A percentile compares a stretch with the other conserved stretches of the same genome.
Evolutionary conservation across 2,113 vertebrate species (phyloP).

Genomic region (Mustela lutreola): DNA sequence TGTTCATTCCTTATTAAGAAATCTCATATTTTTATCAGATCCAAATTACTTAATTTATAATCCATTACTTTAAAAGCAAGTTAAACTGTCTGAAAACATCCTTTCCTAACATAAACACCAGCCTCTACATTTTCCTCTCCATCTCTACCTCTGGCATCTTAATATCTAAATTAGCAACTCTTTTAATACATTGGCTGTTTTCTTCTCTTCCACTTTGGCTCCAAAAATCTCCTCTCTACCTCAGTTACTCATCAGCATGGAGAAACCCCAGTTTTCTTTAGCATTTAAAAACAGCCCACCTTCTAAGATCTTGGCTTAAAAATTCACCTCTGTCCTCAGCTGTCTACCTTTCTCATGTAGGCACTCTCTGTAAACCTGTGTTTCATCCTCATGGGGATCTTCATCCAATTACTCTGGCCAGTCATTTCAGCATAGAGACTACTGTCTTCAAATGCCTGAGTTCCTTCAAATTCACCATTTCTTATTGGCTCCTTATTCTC

Average conservation of each 20-base stretch:
- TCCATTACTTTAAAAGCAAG: slow-evolving; percentile 9
- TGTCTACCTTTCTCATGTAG: neutral
- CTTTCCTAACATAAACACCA: neutral
- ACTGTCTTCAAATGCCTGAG: neutral
- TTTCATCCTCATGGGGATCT: neutral
- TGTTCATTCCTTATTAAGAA: neutral
- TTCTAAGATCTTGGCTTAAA: neutral
- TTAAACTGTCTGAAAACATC: slow-evolving; percentile 16
- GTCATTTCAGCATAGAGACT: neutral
- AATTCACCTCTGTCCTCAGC: neutral
- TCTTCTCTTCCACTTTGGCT: neutral
- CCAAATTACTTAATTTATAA: neutral
- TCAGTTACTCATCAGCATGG: neutral
- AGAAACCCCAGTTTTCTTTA: neutral
- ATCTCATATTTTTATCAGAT: slow-evolving; percentile 8
- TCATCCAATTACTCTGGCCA: neutral
- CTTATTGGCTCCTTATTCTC: neutral
- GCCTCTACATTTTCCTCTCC: neutral
- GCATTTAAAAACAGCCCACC: neutral
- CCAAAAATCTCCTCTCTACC: neutral
- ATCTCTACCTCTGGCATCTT: neutral
- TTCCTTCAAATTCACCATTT: neutral
- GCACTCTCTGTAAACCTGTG: neutral
- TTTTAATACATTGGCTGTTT: neutral
- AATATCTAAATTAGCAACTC: neutral